phyloP scores from a whole-genome alignment of 2,797 vertebrate species.

The Pseudocheirus occidentalis region DNA sequence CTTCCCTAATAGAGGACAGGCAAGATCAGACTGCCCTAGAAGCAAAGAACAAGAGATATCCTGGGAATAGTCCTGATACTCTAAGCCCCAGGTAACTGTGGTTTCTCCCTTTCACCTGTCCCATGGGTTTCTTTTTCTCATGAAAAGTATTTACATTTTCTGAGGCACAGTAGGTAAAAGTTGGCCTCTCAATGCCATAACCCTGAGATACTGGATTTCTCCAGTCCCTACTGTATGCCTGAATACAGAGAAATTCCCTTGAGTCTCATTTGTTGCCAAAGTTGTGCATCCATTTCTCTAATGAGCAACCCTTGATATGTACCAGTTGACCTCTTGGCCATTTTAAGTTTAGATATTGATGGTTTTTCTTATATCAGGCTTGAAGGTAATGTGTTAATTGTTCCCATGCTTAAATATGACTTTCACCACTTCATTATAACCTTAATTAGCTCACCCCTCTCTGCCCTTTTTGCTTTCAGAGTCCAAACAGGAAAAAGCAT shows the following conservation, averaged over 20 bases:
- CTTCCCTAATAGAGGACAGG: conserved; percentile 4
- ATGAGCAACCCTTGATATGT: background rate
- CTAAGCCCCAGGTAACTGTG: background rate
- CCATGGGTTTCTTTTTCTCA: background rate
- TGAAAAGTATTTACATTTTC: background rate
- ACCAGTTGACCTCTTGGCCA: background rate
- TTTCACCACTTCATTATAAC: background rate
- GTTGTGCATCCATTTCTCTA: background rate
- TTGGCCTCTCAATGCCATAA: background rate
- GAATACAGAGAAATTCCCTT: background rate
- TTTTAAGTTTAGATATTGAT: conserved; percentile 9
- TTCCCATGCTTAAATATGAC: background rate
- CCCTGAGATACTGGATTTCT: background rate
- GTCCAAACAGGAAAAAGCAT: conserved; percentile 30
- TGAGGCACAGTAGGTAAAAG: background rate
- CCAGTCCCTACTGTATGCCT: background rate
- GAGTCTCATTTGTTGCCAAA: background rate
- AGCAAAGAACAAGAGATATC: background rate
- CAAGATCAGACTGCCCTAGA: background rate
- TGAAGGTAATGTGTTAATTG: conserved; percentile 1
- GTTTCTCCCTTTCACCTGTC: background rate
- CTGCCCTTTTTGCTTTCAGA: conserved; percentile 2
- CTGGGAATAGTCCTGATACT: background rate
- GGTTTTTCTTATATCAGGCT: background rate
- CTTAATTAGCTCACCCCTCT: background rate